Evolutionary conservation across 2,888 invertebrate genomes (phyloP).

Genomic region (Dinocampus coccinellae): DNA sequence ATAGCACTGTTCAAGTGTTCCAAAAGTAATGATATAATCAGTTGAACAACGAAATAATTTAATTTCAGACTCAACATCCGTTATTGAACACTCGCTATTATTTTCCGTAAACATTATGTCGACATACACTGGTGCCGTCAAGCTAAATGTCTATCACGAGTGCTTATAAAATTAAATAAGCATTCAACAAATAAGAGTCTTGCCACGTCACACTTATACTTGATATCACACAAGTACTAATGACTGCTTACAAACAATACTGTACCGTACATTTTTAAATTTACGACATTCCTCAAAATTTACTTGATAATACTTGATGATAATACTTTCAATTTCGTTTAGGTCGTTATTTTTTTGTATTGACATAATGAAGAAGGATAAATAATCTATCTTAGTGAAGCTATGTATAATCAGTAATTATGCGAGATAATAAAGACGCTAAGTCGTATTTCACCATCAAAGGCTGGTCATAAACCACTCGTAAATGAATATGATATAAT

Average conservation of each 20-base stretch:
- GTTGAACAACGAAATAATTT: slow-evolving; percentile 49
- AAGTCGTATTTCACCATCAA: background rate
- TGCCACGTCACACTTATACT: background rate
- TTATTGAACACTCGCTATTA: background rate
- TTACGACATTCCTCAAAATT: background rate
- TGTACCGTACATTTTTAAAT: background rate
- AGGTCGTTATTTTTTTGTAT: background rate
- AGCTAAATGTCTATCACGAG: background rate
- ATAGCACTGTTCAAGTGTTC: slow-evolving; percentile 42
- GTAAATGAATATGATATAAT: background rate
- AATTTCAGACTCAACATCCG: slow-evolving; percentile 38
- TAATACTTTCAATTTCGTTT: background rate
- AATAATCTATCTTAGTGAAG: background rate
- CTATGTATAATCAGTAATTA: slow-evolving; percentile 2
- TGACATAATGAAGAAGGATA: background rate
- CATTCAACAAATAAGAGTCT: background rate
- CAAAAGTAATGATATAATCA: slow-evolving; percentile 58
- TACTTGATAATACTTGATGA: background rate
- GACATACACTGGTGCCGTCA: background rate
- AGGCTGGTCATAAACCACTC: background rate
- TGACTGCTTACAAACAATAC: background rate
- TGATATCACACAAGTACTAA: background rate
- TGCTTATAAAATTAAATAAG: background rate
- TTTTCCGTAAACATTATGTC: background rate
- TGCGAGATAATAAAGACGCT: background rate